Evolutionary conservation across 2,797 vertebrate species (phyloP).

Genomic region (Sebastes oblongus): DNA sequence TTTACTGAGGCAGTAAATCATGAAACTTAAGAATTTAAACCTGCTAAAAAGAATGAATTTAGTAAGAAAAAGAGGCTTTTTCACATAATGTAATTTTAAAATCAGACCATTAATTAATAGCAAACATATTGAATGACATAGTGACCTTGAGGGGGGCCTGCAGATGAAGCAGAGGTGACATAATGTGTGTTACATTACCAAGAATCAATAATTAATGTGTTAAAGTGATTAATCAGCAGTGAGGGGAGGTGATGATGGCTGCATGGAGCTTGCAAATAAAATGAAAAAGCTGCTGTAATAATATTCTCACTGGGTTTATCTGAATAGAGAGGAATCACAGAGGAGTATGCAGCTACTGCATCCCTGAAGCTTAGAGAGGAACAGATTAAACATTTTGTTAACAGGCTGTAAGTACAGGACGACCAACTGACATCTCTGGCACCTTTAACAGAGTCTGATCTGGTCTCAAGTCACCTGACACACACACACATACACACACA

Average conservation of each 20-base stretch:
- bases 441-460: slow-evolving; percentile 31
- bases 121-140: background rate
- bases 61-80: too few relatives aligned
- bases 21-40: too few relatives aligned
- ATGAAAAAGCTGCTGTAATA: background rate
- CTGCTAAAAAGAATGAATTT: too few relatives aligned
- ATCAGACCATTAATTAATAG: too few relatives aligned
- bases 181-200: background rate
- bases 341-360: background rate
- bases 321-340: background rate
- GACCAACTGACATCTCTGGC: slow-evolving; percentile 21
- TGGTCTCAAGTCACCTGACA: slow-evolving; percentile 61
- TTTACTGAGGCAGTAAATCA: too few relatives aligned
- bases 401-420: background rate
- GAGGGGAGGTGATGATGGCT: background rate
- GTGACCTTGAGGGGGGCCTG: background rate
- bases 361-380: background rate
- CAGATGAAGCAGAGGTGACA: background rate
- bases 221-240: background rate
- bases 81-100: too few relatives aligned
- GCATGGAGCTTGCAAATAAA: background rate
- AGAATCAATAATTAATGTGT: slow-evolving; percentile 10
- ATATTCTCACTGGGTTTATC: background rate
- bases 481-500: background rate
- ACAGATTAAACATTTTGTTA: background rate